Evolutionary conservation across 2,888 invertebrate species (phyloP).

Genomic region (Drosophila ustulata): DNA sequence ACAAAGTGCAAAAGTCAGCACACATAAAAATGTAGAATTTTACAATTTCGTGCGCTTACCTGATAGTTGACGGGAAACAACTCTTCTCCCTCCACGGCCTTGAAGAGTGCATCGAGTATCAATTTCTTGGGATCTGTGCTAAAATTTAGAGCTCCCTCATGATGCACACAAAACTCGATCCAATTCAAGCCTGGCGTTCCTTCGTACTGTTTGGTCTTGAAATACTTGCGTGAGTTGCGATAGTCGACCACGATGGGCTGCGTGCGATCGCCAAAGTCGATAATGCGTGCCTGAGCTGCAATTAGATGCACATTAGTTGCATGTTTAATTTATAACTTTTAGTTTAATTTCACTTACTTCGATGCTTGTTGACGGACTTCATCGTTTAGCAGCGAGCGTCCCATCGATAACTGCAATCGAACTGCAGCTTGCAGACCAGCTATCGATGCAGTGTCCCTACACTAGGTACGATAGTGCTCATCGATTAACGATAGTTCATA

Average conservation of each 20-base stretch:
- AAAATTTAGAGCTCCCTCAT: conserved; percentile 65
- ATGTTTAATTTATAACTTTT: neutral
- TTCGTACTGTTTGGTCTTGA: conserved; percentile 67
- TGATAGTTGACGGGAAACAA: conserved; percentile 80
- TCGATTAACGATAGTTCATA: too few relatives aligned
- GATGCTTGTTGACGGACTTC: neutral
- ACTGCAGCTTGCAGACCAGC: neutral
- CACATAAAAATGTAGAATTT: neutral
- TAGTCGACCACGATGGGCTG: conserved; percentile 73
- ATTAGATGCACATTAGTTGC: neutral
- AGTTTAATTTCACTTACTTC: neutral
- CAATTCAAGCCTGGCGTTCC: conserved; percentile 67
- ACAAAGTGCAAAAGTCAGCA: conserved; percentile 10
- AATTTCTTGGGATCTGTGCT: conserved; percentile 52
- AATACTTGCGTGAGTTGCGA: conserved; percentile 57
- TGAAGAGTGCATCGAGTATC: conserved; percentile 72
- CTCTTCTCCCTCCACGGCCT: conserved; percentile 73
- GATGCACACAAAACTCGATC: conserved; percentile 79
- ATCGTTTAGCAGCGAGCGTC: neutral
- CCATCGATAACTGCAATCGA: neutral
- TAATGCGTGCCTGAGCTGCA: conserved; percentile 28
- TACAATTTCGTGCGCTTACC: conserved; percentile 40
- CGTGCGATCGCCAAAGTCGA: conserved; percentile 39
- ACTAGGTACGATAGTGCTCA: too few relatives aligned
- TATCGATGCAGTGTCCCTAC: neutral